Evolutionary conservation across 1,140 invertebrate species (phyloP), one percentile per base, ranked within the genome.

Genomic region (Cheumatopsyche charites): DNA sequence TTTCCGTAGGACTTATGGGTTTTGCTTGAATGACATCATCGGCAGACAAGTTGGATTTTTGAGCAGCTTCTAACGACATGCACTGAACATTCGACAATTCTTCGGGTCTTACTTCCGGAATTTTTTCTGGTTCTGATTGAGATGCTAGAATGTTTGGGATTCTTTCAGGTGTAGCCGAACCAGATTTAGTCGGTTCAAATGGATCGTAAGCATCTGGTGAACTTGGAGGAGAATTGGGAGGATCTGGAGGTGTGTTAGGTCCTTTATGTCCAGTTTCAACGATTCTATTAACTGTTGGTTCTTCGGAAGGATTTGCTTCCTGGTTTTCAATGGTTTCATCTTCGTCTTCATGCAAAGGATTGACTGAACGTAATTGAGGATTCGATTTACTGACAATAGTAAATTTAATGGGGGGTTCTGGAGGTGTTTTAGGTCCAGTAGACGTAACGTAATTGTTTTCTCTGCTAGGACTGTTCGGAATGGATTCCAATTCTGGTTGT

Each of bases 141-240:
- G 67, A 43, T 75, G 42, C 15, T 78, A 41, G 85, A 74, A 79
- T 83, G 47, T 80, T 85, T 73, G 76, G 84, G 25, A 68, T 36
- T 47, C 73, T 70, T 61, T 77, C 80, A 0, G 87, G 87, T 7
- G 87, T 86, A 3, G 85, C 84, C 0, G 91, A 92, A 1, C 92
- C 86, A 1, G 92, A 94, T 78, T 92, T 93, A 0, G 93, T 94
- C 0, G 93, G 93, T 78, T 94, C 92, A 79, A 93, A 94, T 0
- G 93, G 93, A 88, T 94, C 93, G 79, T 94, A 95, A 2, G 88
- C 91, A 79, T 93, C 92, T 1, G 88, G 89, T 3, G 89, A 89
- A 9, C 86, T 88, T 0, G 87, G 87, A 0, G 88, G 87, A 1
- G 86, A 88, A 17, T 83, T 85, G 0, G 87, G 88, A 0, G 88